Percentiles rank a stretch among this genome's conserved stretches.
Conservation (phyloP, 2,797 vertebrate species). For the Sebastes nivosus region DNA sequence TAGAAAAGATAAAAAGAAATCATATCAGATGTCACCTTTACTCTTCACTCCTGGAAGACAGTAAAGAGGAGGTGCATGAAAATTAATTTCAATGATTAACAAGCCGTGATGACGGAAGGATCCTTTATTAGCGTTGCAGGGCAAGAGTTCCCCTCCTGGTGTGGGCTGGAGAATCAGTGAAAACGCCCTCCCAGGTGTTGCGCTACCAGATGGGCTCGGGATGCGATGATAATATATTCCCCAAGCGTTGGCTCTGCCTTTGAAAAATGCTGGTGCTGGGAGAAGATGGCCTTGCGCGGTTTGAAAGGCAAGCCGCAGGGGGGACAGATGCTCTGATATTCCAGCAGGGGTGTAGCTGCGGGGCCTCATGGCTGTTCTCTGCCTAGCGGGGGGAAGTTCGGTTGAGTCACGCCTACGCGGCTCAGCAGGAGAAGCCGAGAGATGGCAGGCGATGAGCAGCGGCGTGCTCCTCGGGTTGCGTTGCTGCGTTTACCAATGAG, state of each 20-base stretch:
- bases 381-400: conserved; percentile 55
- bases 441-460: conserved; percentile 42
- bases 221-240: conserved; percentile 72
- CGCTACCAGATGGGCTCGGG: conserved; percentile 61
- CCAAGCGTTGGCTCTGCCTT: conserved; percentile 61
- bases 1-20: not conserved
- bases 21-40: conserved; percentile 52
- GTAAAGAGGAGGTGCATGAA: conserved; percentile 15
- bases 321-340: conserved; percentile 75
- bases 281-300: conserved; percentile 68
- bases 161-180: conserved; percentile 41
- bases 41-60: conserved; percentile 12
- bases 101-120: not conserved
- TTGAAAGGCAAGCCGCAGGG: conserved; percentile 70
- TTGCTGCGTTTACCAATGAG: conserved; percentile 29
- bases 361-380: conserved; percentile 60
- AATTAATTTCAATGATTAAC: conserved; percentile 53
- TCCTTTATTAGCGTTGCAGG: conserved; percentile 24
- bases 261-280: conserved; percentile 65
- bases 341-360: conserved; percentile 63
- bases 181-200: conserved; percentile 67
- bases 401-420: conserved; percentile 63
- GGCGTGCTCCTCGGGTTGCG: conserved; percentile 46
- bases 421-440: conserved; percentile 47
- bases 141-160: conserved; percentile 14